Conservation (phyloP, 2,888 invertebrate species). For the Bimastos eiseni region DNA sequence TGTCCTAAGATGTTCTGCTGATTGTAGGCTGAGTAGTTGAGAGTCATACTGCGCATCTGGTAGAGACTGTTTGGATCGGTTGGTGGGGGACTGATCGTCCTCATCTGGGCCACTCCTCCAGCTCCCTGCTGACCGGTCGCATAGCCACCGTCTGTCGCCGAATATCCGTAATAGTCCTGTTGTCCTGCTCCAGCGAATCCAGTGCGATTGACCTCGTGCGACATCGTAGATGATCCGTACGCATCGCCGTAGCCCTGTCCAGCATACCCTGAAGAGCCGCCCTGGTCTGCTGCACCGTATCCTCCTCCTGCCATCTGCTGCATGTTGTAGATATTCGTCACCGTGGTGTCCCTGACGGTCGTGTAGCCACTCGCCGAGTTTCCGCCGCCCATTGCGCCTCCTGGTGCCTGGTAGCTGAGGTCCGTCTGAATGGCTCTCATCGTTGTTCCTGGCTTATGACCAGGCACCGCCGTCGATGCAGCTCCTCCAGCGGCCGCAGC, state of each 20-base stretch:
- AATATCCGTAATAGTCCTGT: neutral
- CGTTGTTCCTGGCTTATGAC: neutral
- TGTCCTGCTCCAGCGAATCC: slow-evolving; percentile 1
- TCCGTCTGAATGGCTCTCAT: slow-evolving; percentile 33
- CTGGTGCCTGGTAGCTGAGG: slow-evolving; percentile 22
- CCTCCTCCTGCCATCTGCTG: slow-evolving; percentile 18
- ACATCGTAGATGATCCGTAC: neutral
- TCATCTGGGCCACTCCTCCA: neutral
- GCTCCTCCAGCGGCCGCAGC: neutral
- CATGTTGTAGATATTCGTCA: slow-evolving; percentile 23
- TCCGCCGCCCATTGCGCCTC: slow-evolving; percentile 31
- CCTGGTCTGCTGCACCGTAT: neutral
- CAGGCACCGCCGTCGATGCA: neutral
- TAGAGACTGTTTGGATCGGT: slow-evolving; percentile 29
- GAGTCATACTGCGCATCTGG: slow-evolving; percentile 39
- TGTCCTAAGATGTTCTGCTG: slow-evolving; percentile 30
- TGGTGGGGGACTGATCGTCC: slow-evolving; percentile 32
- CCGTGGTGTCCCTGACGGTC: neutral
- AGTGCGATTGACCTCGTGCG: neutral
- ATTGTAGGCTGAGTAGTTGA: slow-evolving; percentile 36
- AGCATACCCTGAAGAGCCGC: slow-evolving; percentile 29
- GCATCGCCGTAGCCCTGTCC: slow-evolving; percentile 40
- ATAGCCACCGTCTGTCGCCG: slow-evolving; percentile 15
- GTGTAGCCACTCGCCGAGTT: neutral
- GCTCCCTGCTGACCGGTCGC: neutral